Evolutionary conservation across 2,888 invertebrate species (phyloP).

Genomic region (Diarsia brunnea): DNA sequence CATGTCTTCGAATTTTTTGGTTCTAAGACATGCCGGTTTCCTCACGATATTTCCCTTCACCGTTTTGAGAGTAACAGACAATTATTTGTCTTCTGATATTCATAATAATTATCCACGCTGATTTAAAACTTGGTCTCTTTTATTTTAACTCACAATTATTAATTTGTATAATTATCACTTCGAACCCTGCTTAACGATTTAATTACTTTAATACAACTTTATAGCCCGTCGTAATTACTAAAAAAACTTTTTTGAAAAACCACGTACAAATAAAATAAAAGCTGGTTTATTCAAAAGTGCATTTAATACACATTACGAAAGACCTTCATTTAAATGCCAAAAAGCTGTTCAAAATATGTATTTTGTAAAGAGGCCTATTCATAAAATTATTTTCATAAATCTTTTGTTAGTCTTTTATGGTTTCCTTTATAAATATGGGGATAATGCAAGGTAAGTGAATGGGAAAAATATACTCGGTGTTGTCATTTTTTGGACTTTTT

Average conservation of each 20-base stretch:
- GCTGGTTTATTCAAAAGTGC: slow-evolving; percentile 41
- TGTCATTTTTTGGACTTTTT: slow-evolving; percentile 15
- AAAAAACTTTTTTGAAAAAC: neutral
- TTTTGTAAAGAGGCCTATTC: slow-evolving; percentile 46
- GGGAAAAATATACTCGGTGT: slow-evolving; percentile 24
- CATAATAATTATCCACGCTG: too few relatives aligned
- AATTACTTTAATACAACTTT: neutral
- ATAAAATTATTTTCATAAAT: slow-evolving; percentile 53
- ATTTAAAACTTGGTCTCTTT: neutral
- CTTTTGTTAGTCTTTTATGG: slow-evolving; percentile 56
- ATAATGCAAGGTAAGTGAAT: slow-evolving; percentile 55
- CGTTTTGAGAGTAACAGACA: too few relatives aligned
- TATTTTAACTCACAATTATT: too few relatives aligned
- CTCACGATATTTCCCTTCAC: too few relatives aligned
- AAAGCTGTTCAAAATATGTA: slow-evolving; percentile 35
- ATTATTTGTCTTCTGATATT: too few relatives aligned
- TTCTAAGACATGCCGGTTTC: too few relatives aligned
- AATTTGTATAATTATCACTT: neutral
- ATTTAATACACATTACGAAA: slow-evolving; percentile 26
- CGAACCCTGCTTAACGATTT: neutral
- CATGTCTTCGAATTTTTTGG: too few relatives aligned
- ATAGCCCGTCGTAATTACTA: neutral
- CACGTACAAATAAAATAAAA: neutral
- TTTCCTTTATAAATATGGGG: slow-evolving; percentile 53
- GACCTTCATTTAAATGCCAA: slow-evolving; percentile 41